Conservation (phyloP, 1,140 invertebrate genomes). For the Trypoxylus dichotomus region DNA sequence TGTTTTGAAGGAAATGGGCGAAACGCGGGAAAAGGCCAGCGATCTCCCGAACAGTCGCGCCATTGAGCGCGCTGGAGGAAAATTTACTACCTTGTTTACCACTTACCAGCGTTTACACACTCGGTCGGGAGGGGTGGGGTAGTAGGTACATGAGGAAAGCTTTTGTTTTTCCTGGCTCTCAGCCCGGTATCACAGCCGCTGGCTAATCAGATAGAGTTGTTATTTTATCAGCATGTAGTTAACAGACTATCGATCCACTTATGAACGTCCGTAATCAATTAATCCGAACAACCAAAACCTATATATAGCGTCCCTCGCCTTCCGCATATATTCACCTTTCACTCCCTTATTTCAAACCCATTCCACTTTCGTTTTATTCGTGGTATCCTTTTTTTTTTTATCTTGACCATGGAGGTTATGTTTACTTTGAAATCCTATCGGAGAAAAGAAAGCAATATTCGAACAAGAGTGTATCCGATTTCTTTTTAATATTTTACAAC, state of each 20-base stretch:
- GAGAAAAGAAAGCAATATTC: constrained; percentile 12
- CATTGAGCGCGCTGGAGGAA: constrained; percentile 42
- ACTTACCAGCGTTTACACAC: constrained; percentile 56
- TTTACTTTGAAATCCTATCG: constrained; percentile 10
- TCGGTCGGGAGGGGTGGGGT: constrained; percentile 39
- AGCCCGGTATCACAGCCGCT: constrained; percentile 43
- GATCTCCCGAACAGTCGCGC: constrained; percentile 40
- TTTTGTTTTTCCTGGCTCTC: constrained; percentile 50
- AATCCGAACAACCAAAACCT: not conserved
- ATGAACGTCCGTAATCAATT: not conserved
- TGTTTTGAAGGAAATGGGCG: constrained; percentile 1
- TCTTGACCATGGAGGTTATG: not conserved
- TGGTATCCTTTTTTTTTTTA: not conserved
- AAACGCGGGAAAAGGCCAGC: constrained; percentile 35
- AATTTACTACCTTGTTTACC: constrained; percentile 56
- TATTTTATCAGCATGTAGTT: constrained; percentile 45
- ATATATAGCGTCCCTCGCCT: not conserved
- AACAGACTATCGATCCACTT: constrained; percentile 42
- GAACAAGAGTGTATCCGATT: not conserved
- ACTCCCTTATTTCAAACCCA: not conserved
- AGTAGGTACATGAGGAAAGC: constrained; percentile 38
- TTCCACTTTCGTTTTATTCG: not conserved
- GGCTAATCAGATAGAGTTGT: constrained; percentile 47
- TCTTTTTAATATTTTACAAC: constrained; percentile 17
- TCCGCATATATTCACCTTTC: not conserved